phyloP scores from a whole-genome alignment of 2,113 vertebrate genomes.

The Gavia stellata region DNA sequence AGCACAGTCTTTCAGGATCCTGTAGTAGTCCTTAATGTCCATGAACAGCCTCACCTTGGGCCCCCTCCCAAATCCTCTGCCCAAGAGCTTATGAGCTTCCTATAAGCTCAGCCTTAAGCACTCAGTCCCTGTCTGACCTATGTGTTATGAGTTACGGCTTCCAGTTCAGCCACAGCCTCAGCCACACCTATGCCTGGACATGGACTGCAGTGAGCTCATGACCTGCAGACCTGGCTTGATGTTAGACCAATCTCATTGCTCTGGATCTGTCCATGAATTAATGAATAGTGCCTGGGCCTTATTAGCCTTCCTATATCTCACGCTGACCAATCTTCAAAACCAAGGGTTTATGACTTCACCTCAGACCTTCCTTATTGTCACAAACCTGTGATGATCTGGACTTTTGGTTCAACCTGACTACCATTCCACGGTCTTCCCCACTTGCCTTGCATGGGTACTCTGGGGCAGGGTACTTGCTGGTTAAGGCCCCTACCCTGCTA shows the following conservation, averaged over 20 bases:
- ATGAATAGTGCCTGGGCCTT: neutral
- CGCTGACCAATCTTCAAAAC: neutral
- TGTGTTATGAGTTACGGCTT: neutral
- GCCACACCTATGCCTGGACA: rapidly evolving
- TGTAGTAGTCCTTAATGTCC: neutral
- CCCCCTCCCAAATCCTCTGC: neutral
- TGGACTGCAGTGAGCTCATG: neutral
- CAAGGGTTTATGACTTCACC: neutral
- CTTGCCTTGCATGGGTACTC: neutral
- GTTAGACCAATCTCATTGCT: neutral
- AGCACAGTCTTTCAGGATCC: neutral
- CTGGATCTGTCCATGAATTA: neutral
- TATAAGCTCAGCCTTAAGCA: neutral
- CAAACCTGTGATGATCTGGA: neutral
- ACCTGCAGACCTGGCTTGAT: neutral
- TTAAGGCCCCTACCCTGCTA: neutral
- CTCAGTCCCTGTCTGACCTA: neutral
- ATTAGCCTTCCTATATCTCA: neutral
- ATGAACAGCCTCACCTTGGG: neutral
- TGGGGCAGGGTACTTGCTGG: neutral
- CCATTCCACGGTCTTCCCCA: neutral
- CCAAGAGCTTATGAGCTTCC: neutral
- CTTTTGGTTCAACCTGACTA: neutral
- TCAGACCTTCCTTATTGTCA: neutral
- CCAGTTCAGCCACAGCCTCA: neutral